Evolutionary conservation across 2,113 vertebrate genomes (phyloP).

Genomic region (Xiphophorus couchianus): DNA sequence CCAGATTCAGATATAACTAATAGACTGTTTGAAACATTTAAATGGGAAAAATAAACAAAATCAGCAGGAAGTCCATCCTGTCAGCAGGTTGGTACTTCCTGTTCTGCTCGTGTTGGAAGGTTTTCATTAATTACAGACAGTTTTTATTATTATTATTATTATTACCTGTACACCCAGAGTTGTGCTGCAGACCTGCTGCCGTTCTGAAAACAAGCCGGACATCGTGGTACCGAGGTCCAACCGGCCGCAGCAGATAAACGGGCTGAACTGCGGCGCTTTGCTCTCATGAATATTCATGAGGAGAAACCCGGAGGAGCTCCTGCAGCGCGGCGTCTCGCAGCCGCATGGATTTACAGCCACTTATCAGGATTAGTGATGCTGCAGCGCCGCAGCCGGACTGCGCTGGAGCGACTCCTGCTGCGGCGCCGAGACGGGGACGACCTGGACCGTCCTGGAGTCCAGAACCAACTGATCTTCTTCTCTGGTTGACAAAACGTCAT

Average conservation of each 20-base stretch:
- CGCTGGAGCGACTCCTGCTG: no score
- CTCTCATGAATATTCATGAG: constrained; percentile 66
- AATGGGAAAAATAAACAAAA: no score
- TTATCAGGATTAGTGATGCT: constrained; percentile 68
- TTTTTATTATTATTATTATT: background rate
- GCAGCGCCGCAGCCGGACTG: no score
- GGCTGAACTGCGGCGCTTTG: constrained; percentile 59
- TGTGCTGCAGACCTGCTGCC: no score
- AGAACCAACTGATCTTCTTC: no score
- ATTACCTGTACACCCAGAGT: no score
- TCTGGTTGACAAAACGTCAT: no score
- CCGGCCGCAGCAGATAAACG: constrained; percentile 44
- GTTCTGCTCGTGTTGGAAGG: background rate
- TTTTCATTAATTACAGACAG: background rate
- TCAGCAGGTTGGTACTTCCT: no score
- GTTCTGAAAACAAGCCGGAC: constrained; percentile 9
- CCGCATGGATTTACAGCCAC: constrained; percentile 66
- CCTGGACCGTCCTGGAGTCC: background rate
- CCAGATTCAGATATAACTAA: no score
- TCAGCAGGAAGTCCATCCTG: no score
- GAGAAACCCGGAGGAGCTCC: constrained; percentile 31
- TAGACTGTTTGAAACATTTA: no score
- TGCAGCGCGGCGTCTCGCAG: constrained; percentile 1
- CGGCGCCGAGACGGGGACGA: no score
- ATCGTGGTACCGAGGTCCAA: constrained; percentile 7